Percentiles rank a stretch among this genome's conserved stretches.
Evolutionary conservation across 2,888 invertebrate genomes (phyloP).

Genomic region (Leucophenga maculata): DNA sequence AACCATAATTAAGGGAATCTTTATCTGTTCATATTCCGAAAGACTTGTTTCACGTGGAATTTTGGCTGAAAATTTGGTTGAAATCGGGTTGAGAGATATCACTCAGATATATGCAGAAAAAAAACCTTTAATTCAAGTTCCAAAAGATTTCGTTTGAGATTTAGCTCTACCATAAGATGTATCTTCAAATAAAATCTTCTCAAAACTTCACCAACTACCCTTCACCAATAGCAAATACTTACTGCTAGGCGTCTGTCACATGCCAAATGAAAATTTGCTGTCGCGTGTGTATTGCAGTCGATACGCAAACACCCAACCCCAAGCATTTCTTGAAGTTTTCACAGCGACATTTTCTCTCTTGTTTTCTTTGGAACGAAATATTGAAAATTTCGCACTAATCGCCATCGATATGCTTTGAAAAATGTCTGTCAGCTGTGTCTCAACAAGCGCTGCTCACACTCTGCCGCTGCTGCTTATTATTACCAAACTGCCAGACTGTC

Average conservation of each 20-base stretch:
- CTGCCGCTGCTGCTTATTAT: too few relatives aligned
- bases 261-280: neutral
- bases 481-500: constrained; percentile 2
- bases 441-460: constrained; percentile 21
- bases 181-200: too few relatives aligned
- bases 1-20: too few relatives aligned
- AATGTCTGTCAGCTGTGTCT: constrained; percentile 53
- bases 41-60: too few relatives aligned
- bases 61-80: too few relatives aligned
- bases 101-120: too few relatives aligned
- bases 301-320: constrained; percentile 37
- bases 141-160: too few relatives aligned
- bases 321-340: neutral
- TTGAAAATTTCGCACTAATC: constrained; percentile 63
- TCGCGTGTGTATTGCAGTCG: neutral
- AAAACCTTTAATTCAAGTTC: too few relatives aligned
- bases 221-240: neutral
- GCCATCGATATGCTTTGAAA: constrained; percentile 64
- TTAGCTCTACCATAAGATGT: too few relatives aligned
- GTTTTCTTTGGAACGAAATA: constrained; percentile 44
- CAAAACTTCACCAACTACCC: too few relatives aligned
- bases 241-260: neutral
- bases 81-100: too few relatives aligned
- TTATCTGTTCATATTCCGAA: too few relatives aligned
- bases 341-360: constrained; percentile 41